Evolutionary conservation across 1,140 invertebrate species (phyloP), one percentile per base, ranked within the genome.

Genomic region (Pteromalus puparum): DNA sequence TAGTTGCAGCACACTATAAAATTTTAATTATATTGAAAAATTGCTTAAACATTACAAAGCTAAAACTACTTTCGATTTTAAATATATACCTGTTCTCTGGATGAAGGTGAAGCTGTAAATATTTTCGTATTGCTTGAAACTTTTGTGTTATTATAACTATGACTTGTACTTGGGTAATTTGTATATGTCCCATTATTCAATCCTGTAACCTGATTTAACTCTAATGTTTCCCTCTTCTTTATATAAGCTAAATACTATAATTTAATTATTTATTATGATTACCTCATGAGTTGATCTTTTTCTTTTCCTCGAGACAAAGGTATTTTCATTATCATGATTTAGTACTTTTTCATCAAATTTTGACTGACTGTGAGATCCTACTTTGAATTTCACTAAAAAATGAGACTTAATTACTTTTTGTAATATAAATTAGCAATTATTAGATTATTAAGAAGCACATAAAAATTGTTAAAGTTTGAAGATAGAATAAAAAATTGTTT

Each of bases 261-360:
- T 46, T 73, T 3, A 84, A n/a, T 26, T 38, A 68, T 12, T 18
- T 68, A 74, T 30, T 73, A 73, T 72, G 42, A 75, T 87, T 85
- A 90, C 89, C 72, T 90, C 89, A 48, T 67, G 53, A 4, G 72
- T 38, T 6, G 88, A 88, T 88, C 85, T 89, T 87, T 90, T 91
- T 83, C 90, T 77, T 87, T 91, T 91, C 84, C 87, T 90, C 21
- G 85, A 86, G 77, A 88, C 80, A 46, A 82, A 82, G 81, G 83
- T 70, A 65, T 87, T 87, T 72, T 82, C 77, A 82, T 15, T 82
- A 82, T 70, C 61, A 86, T 85, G 86, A 72, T 80, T 65, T 72
- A 83, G 24, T 77, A 78, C 81, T 86, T 88, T 87, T 74, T 78
- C 85, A 77, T 82, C 67, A 84, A 76, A 81, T 74, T 86, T 87